phyloP scores from a whole-genome alignment of 2,888 invertebrate species.

The Cynaeus angustus region DNA sequence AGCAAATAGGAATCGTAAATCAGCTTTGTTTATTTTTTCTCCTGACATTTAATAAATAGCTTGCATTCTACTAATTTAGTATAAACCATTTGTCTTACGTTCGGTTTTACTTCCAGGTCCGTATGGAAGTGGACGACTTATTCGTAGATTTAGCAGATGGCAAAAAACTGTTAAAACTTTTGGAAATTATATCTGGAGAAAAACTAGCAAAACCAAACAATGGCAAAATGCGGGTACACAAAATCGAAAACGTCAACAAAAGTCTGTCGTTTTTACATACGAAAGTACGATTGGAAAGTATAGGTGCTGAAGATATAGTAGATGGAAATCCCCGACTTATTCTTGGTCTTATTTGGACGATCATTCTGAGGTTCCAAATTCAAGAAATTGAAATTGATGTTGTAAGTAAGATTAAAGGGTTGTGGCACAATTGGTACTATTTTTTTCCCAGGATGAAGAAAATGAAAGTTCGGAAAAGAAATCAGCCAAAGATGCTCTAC shows the following conservation, averaged over 20 bases:
- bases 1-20: background rate
- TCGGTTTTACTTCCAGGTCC: conserved; percentile 79
- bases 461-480: conserved; percentile 98
- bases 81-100: conserved; percentile 14
- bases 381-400: conserved; percentile 98
- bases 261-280: conserved; percentile 96
- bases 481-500: conserved; percentile 97
- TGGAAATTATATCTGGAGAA: conserved; percentile 99
- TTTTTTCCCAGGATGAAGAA: conserved; percentile 86
- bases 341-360: conserved; percentile 99
- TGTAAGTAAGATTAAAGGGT: conserved; percentile 73
- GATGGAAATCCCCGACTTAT: conserved; percentile 98
- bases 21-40: background rate
- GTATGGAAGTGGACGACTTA: conserved; percentile 98
- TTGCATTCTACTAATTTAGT: background rate
- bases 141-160: conserved; percentile 98
- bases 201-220: conserved; percentile 97
- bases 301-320: conserved; percentile 99
- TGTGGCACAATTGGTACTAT: background rate
- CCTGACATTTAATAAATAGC: conserved; percentile 10
- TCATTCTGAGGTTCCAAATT: conserved; percentile 98
- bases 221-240: conserved; percentile 97
- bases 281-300: conserved; percentile 97
- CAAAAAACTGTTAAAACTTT: conserved; percentile 89
- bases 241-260: conserved; percentile 99